Percentiles rank a stretch among this genome's conserved stretches.
Conservation (phyloP, 2,113 vertebrate species). For the Hemiscyllium ocellatum region DNA sequence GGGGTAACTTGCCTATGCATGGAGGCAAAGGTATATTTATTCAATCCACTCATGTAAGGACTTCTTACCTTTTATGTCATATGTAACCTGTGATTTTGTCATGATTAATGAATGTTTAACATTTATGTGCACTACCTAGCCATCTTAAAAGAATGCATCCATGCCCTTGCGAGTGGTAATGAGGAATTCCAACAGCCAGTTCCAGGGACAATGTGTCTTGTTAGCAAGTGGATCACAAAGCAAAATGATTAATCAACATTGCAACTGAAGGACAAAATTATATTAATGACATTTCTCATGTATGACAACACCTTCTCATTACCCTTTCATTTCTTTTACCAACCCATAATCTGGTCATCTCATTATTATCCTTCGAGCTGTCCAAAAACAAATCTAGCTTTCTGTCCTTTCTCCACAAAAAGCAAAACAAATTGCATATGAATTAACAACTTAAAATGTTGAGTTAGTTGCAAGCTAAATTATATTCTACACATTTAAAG, state of each 20-base stretch:
- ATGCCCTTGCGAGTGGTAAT: neutral
- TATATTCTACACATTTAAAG: neutral
- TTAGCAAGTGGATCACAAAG: neutral
- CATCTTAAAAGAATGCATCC: neutral
- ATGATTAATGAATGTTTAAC: neutral
- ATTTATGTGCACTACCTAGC: neutral
- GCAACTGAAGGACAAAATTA: neutral
- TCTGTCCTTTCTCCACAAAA: neutral
- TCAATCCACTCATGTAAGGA: neutral
- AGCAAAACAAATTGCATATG: neutral
- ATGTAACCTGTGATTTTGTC: neutral
- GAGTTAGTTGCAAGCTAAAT: neutral
- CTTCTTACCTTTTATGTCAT: neutral
- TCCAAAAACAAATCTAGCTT: neutral
- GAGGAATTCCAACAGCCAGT: neutral
- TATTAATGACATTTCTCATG: neutral
- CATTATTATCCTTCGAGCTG: neutral
- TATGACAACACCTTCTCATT: neutral
- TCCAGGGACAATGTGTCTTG: neutral
- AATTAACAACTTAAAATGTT: neutral
- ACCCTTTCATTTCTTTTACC: neutral
- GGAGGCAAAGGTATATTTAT: neutral
- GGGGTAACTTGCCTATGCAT: neutral
- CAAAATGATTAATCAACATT: neutral
- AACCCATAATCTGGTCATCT: neutral